Base-by-base conservation (phyloP, 35 echinoderm and acorn worm species). In the Lytechinus pictus region DNA sequence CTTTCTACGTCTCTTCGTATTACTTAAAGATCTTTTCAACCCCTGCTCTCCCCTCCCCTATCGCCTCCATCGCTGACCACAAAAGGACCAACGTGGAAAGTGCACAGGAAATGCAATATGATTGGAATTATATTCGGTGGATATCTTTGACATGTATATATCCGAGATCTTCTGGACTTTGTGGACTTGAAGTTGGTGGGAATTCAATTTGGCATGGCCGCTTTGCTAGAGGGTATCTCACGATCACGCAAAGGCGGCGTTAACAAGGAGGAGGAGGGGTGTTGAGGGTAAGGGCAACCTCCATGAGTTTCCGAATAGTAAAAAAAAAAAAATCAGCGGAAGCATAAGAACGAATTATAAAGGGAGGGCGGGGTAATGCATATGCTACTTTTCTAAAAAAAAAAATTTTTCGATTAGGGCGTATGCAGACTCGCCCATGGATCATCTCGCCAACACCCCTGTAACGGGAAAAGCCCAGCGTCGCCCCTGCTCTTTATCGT, bases 121-220 rank as follows among this genome's bases (percentile, higher is more conserved):
- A 79, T 79, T 79, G 66, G 66, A 79, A 79, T 79, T 79, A 79
- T 19, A 79, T 6, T 79, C 21, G 66, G 66, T 79, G 66, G 14
- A 24, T 79, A 79, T 16, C 12, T 58, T 13, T 58, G 9, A 8
- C 9, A 24, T 14, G n/a, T 14, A 24, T 16, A 79, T 79, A 79
- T n/a, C 16, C 12, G 19, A 79, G 66, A 79, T 79, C 66, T 19
- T 19, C 66, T 79, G 66, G 66, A 79, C 66, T 79, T 79, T 79
- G 66, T 79, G 66, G 66, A 79, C 66, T 79, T 79, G 19, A n/a
- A 10, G 57, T 60, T 60, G 57, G 57, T 60, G 57, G 57, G 16
- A 79, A 79, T 79, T 79, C 66, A 79, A 79, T 79, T 79, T 79
- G 66, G 66, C 66, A 79, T 79, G 66, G 19, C 66, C 66, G n/a